A percentile compares a stretch with the other conserved stretches of the same genome.
Conservation (phyloP, 2,113 vertebrate genomes). For the Tringa solitaria region DNA sequence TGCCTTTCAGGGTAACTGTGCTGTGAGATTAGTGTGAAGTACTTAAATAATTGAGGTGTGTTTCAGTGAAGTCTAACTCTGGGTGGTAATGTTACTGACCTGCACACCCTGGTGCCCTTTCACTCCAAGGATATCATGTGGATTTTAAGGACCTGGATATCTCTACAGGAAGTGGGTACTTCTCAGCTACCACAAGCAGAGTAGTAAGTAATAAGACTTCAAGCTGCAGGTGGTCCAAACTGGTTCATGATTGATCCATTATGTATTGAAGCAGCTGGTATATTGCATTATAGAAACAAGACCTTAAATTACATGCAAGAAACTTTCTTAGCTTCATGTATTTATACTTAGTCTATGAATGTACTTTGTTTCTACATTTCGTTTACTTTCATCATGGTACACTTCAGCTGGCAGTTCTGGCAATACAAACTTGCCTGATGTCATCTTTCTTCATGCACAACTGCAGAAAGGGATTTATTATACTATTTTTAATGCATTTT, state of each 20-base stretch:
- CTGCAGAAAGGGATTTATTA: background rate
- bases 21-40: background rate
- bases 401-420: background rate
- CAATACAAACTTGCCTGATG: background rate
- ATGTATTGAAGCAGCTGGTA: background rate
- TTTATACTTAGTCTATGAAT: background rate
- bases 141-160: background rate
- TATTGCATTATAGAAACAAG: background rate
- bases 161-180: accelerated
- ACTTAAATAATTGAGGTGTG: background rate
- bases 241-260: background rate
- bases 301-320: background rate
- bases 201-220: background rate
- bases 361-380: background rate
- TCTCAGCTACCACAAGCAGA: background rate
- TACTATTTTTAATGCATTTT: background rate
- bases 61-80: background rate
- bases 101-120: background rate
- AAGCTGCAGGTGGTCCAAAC: background rate
- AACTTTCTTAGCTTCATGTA: background rate
- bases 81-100: background rate
- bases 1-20: background rate
- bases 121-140: background rate
- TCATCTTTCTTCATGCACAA: background rate
- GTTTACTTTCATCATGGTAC: background rate